These are phyloP conservation scores for Dicentrarchus labrax DNA, from an alignment of 2,113 vertebrate species.

Conservation along the genomic window DNA sequence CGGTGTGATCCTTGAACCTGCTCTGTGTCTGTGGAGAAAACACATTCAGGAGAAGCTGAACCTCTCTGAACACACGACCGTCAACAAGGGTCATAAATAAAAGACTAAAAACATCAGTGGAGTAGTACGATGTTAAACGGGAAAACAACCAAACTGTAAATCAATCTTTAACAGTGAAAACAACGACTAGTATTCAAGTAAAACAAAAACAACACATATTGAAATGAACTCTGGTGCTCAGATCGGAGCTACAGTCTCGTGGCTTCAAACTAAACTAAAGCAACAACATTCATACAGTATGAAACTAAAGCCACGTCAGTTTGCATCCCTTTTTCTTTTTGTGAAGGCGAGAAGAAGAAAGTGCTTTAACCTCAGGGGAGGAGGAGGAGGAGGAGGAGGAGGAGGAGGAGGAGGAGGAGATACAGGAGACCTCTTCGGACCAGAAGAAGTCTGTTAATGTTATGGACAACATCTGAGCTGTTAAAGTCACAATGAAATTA, in stretches of 20 bases:
- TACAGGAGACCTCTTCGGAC: neutral
- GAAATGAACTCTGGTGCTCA: neutral
- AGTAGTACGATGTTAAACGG: neutral
- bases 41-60: slow-evolving; percentile 11
- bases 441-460: neutral
- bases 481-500: neutral
- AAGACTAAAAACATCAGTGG: neutral
- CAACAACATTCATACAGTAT: slow-evolving; percentile 6
- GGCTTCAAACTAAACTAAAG: neutral
- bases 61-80: slow-evolving; percentile 1
- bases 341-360: slow-evolving; percentile 46
- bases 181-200: slow-evolving; percentile 43
- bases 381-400: neutral
- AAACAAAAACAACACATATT: slow-evolving; percentile 2
- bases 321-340: slow-evolving; percentile 70
- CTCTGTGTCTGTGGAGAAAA: neutral
- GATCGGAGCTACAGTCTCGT: slow-evolving; percentile 3
- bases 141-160: neutral
- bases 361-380: slow-evolving; percentile 42
- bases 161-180: neutral
- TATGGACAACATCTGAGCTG: neutral
- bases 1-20: neutral
- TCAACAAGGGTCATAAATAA: slow-evolving; percentile 8
- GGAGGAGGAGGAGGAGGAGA: neutral
- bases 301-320: slow-evolving; percentile 1